Conservation (phyloP, 1,140 invertebrate genomes). For the Drosophila bipectinata region DNA sequence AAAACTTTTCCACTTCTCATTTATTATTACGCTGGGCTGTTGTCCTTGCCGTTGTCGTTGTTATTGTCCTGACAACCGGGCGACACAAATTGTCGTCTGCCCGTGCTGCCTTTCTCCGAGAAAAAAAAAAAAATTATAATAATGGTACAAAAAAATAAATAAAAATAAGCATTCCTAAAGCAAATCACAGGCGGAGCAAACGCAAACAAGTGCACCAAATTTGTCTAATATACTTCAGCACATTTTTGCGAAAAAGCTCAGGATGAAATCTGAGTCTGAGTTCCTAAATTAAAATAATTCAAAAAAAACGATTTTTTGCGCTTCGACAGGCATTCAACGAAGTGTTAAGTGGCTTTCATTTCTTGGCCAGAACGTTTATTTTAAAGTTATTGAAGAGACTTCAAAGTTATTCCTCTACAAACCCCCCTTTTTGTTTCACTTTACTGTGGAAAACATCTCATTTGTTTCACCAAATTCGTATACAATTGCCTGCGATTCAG, state of each 20-base stretch:
- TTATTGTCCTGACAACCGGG: slow-evolving; percentile 68
- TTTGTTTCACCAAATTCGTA: slow-evolving; percentile 3
- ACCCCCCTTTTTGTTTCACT: neutral
- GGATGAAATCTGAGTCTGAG: neutral
- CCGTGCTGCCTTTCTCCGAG: slow-evolving; percentile 14
- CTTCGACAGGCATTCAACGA: slow-evolving; percentile 67
- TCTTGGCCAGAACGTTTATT: neutral
- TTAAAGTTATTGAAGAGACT: too few species aligned
- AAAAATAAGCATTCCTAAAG: slow-evolving; percentile 13
- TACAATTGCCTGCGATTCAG: slow-evolving; percentile 36
- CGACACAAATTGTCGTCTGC: slow-evolving; percentile 66
- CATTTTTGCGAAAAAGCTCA: slow-evolving; percentile 23
- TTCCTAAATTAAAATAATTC: slow-evolving; percentile 69
- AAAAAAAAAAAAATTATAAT: slow-evolving; percentile 13
- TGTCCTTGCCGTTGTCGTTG: slow-evolving; percentile 18
- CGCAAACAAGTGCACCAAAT: slow-evolving; percentile 64
- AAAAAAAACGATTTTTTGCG: slow-evolving; percentile 70
- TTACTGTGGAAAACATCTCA: neutral
- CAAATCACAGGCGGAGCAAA: slow-evolving; percentile 48
- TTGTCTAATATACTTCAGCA: slow-evolving; percentile 33
- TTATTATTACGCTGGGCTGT: slow-evolving; percentile 72
- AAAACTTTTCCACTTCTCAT: slow-evolving; percentile 81
- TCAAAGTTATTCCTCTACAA: too few species aligned
- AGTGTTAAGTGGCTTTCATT: slow-evolving; percentile 67
- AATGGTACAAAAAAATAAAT: slow-evolving; percentile 14